These are phyloP conservation scores for Andricus curvator DNA, from an alignment of 2,888 invertebrate species.

Conservation along the genomic window DNA sequence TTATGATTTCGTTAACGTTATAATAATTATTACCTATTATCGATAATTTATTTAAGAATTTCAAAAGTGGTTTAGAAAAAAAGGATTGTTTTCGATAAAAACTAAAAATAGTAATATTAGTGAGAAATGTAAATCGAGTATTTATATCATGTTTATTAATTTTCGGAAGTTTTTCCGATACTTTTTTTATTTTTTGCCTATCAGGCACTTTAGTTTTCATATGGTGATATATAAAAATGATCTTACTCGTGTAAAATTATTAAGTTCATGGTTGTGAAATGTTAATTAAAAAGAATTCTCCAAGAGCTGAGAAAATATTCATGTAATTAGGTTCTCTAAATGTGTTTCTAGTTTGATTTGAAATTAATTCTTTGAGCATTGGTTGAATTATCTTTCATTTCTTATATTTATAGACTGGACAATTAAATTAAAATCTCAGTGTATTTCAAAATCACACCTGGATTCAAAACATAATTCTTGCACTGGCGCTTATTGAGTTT, in stretches of 20 bases:
- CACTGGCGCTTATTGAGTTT: background rate
- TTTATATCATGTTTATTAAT: background rate
- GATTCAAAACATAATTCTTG: background rate
- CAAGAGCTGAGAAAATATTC: background rate
- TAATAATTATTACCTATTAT: background rate
- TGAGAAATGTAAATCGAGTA: background rate
- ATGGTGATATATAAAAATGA: background rate
- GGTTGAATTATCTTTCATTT: background rate
- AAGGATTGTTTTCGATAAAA: background rate
- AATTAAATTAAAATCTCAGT: constrained; percentile 2
- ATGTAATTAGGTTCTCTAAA: constrained; percentile 1
- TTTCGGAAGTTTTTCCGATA: background rate
- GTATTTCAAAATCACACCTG: background rate
- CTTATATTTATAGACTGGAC: background rate
- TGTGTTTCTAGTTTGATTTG: background rate
- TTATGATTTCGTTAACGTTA: background rate
- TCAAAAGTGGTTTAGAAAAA: background rate
- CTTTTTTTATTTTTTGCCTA: background rate
- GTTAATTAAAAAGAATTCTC: background rate
- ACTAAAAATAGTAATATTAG: background rate
- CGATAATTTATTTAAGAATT: background rate
- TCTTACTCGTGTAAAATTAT: background rate
- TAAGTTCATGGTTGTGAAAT: background rate
- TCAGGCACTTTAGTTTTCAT: background rate
- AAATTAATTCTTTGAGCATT: background rate